phyloP scores from a whole-genome alignment of 2,797 vertebrate genomes.

The Eidolon dupreanum region DNA sequence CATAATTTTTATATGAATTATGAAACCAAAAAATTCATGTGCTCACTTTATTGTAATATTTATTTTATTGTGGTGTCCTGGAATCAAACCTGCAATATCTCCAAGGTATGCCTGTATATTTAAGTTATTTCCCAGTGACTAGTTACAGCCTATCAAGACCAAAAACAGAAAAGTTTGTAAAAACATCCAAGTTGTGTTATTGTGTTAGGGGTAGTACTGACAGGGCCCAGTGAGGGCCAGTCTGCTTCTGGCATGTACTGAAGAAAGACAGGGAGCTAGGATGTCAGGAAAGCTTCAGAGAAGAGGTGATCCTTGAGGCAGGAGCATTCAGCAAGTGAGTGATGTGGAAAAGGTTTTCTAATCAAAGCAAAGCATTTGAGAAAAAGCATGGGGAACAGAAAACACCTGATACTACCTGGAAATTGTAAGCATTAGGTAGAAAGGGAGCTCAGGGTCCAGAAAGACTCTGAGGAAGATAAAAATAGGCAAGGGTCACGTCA shows the following conservation, averaged over 20 bases:
- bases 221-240: background rate
- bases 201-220: background rate
- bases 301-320: background rate
- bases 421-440: background rate
- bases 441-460: background rate
- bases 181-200: background rate
- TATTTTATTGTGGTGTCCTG: background rate
- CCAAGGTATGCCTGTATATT: background rate
- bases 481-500: background rate
- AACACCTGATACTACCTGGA: background rate
- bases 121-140: slow-evolving; percentile 29
- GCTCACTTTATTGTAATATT: background rate
- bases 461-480: background rate
- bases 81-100: background rate
- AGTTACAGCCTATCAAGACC: background rate
- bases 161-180: slow-evolving; percentile 11
- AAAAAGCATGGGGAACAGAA: background rate
- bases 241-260: background rate
- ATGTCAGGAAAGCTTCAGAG: background rate
- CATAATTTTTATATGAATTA: background rate
- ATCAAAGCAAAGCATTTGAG: background rate
- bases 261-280: background rate
- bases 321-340: background rate
- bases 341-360: background rate
- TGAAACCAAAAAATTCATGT: background rate